Evolutionary conservation across 2,888 invertebrate genomes (phyloP).

Genomic region (Heteromurus nitidus): DNA sequence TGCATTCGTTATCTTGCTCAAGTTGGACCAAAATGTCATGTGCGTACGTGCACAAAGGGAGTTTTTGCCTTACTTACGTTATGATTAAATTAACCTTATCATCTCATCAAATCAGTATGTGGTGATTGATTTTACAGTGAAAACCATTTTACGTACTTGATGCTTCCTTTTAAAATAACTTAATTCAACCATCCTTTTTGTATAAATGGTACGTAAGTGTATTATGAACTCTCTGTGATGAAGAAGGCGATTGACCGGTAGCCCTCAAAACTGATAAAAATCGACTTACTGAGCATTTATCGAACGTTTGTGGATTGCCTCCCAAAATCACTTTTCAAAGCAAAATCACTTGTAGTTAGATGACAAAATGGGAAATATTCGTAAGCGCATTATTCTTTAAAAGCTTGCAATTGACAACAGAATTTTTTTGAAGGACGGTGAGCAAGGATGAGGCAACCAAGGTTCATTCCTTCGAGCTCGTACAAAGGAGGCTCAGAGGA

Average conservation of each 20-base stretch:
- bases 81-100: too few relatives aligned
- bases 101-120: too few relatives aligned
- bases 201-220: too few relatives aligned
- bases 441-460: conserved; percentile 40
- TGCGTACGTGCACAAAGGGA: too few relatives aligned
- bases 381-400: neutral
- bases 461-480: too few relatives aligned
- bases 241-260: conserved; percentile 34
- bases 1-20: too few relatives aligned
- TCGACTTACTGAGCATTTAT: neutral
- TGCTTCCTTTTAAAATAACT: conserved; percentile 6
- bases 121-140: conserved; percentile 41
- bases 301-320: neutral
- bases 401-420: conserved; percentile 29
- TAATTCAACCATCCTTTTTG: too few relatives aligned
- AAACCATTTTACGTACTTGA: neutral
- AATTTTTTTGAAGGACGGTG: conserved; percentile 19
- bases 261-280: conserved; percentile 13
- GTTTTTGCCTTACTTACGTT: too few relatives aligned
- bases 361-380: neutral
- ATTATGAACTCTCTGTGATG: neutral
- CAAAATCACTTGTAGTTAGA: neutral
- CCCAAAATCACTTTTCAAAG: neutral
- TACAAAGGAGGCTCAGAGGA: too few relatives aligned
- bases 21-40: too few relatives aligned